Percentiles rank a stretch among this genome's conserved stretches.
These are phyloP conservation scores for Hydriomena furcata DNA, from an alignment of 2,888 invertebrate genomes.

Conservation along the genomic window DNA sequence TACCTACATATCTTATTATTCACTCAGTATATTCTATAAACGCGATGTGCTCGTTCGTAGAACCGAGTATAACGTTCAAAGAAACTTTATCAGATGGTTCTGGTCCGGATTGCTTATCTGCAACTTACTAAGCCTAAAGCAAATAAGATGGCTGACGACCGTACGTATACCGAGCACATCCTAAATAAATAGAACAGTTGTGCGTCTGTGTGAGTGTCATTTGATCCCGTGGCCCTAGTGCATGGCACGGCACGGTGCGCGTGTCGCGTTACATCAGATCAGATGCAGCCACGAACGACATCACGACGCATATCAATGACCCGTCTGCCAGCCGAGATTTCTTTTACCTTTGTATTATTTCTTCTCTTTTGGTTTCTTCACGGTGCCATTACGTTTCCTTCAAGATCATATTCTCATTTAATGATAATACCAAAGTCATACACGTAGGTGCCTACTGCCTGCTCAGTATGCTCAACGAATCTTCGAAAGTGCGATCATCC, in stretches of 20 bases:
- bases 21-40: too few relatives aligned
- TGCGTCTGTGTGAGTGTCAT: constrained; percentile 25
- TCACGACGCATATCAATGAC: constrained; percentile 29
- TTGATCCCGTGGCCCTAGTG: constrained; percentile 24
- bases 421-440: too few relatives aligned
- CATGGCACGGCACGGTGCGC: constrained; percentile 13
- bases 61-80: constrained; percentile 1
- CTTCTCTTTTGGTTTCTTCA: background rate
- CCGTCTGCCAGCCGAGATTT: constrained; percentile 3
- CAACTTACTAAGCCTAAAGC: constrained; percentile 29
- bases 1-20: too few relatives aligned
- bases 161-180: constrained; percentile 29
- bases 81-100: constrained; percentile 26
- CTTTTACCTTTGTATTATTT: background rate
- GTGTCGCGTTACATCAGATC: constrained; percentile 31
- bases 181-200: constrained; percentile 38
- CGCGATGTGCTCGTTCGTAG: background rate
- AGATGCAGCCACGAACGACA: constrained; percentile 32
- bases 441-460: too few relatives aligned
- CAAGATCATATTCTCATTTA: too few relatives aligned
- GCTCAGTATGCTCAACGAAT: too few relatives aligned
- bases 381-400: too few relatives aligned
- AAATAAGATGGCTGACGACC: constrained; percentile 23
- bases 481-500: too few relatives aligned
- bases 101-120: constrained; percentile 34